Evolutionary conservation across 1,140 invertebrate species (phyloP).

Genomic region (Zaprionus tsacasi): DNA sequence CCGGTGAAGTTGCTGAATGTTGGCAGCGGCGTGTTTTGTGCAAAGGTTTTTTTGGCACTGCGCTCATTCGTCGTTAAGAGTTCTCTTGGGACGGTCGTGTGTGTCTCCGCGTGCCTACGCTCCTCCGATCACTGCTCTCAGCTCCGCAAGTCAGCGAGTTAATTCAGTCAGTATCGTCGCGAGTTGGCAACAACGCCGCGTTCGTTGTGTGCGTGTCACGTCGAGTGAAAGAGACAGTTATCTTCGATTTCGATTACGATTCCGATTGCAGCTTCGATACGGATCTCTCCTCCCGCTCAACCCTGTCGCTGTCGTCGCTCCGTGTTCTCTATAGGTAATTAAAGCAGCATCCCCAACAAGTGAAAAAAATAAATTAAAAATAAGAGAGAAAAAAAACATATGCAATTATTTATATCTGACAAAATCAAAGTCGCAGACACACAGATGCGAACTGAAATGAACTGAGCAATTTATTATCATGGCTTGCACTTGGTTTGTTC

Average conservation of each 20-base stretch:
- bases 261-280: slow-evolving; percentile 1
- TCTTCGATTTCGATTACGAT: not conserved
- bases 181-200: not conserved
- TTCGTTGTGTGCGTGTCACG: not conserved
- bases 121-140: slow-evolving; percentile 25
- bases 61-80: slow-evolving; percentile 64
- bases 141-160: slow-evolving; percentile 30
- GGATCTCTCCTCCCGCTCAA: not conserved
- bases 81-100: slow-evolving; percentile 69
- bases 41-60: slow-evolving; percentile 41
- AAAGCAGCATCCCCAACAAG: not conserved
- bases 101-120: slow-evolving; percentile 37
- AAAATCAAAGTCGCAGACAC: slow-evolving; percentile 42
- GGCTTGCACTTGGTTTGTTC: slow-evolving; percentile 44
- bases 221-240: slow-evolving; percentile 1
- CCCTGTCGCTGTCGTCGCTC: slow-evolving; percentile 13
- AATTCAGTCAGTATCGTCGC: slow-evolving; percentile 17
- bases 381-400: not conserved
- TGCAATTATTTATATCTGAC: slow-evolving; percentile 9
- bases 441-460: slow-evolving; percentile 8
- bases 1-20: slow-evolving; percentile 42
- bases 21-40: slow-evolving; percentile 8
- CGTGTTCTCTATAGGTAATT: slow-evolving; percentile 49
- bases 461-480: slow-evolving; percentile 39
- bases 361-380: too few species aligned